Percentiles rank a stretch among this genome's conserved stretches.
phyloP scores from a whole-genome alignment of 1,140 invertebrate species.

The Drosophila seguyi region DNA sequence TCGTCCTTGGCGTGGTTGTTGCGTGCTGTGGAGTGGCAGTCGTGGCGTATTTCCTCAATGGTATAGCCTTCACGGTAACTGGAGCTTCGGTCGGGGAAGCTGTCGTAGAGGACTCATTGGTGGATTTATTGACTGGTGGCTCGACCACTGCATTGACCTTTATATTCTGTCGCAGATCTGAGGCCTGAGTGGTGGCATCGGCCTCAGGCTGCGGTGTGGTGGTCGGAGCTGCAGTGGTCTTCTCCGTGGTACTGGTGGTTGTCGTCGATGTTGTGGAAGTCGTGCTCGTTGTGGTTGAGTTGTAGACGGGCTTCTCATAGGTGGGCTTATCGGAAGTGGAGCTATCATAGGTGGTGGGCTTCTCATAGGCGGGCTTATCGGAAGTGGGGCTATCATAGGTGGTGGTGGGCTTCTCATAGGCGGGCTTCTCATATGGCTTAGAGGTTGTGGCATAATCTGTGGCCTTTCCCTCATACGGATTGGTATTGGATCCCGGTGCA shows the following conservation, averaged over 20 bases:
- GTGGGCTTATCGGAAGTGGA: not conserved
- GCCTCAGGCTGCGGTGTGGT: not conserved
- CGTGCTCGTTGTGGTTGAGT: not conserved
- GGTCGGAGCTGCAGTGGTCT: not conserved
- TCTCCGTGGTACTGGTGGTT: not conserved
- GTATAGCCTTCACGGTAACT: not conserved
- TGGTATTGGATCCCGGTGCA: not conserved
- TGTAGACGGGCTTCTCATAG: slow-evolving; percentile 6
- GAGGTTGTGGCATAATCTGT: slow-evolving; percentile 12
- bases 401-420: not conserved
- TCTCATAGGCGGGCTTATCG: not conserved
- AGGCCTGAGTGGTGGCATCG: not conserved
- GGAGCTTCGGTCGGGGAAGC: slow-evolving; percentile 5
- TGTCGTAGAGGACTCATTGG: not conserved
- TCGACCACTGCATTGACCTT: slow-evolving; percentile 25
- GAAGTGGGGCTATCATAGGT: not conserved
- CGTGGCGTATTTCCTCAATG: slow-evolving; percentile 13
- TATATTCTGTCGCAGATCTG: slow-evolving; percentile 14
- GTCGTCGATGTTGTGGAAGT: not conserved
- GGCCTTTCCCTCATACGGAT: slow-evolving; percentile 13
- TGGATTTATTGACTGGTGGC: not conserved
- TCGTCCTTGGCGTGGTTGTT: slow-evolving; percentile 15
- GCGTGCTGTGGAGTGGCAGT: slow-evolving; percentile 8
- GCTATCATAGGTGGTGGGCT: not conserved
- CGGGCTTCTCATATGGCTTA: not conserved